Evolutionary conservation across 2,113 vertebrate genomes (phyloP).

Genomic region (Callithrix jacchus): DNA sequence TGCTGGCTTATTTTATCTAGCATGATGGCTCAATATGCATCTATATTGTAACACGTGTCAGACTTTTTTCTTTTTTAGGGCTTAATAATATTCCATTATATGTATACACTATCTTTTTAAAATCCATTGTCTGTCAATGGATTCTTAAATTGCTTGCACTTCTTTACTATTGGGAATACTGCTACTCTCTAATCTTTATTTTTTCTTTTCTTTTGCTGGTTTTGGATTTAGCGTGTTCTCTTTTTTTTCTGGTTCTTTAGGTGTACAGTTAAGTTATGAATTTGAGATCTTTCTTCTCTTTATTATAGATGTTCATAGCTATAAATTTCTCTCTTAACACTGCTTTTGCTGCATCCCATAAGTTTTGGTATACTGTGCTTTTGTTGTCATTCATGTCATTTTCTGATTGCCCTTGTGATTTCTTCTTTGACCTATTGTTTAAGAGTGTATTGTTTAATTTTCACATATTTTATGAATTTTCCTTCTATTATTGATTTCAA

Average conservation of each 20-base stretch:
- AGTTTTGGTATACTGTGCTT: neutral
- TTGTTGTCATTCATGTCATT: neutral
- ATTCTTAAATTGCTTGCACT: neutral
- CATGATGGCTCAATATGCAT: neutral
- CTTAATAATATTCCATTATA: neutral
- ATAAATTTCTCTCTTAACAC: neutral
- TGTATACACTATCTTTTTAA: neutral
- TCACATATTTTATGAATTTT: neutral
- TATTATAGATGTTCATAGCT: neutral
- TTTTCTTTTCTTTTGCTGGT: neutral
- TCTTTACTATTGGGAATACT: neutral
- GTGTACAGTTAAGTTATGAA: neutral
- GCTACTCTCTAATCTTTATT: neutral
- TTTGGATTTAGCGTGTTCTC: neutral
- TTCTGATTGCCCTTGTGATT: neutral
- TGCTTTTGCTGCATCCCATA: neutral
- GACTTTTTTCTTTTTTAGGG: neutral
- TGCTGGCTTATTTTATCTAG: neutral
- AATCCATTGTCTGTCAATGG: neutral
- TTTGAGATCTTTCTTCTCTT: neutral
- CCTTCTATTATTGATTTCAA: neutral
- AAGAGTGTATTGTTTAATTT: neutral
- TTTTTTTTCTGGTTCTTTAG: neutral
- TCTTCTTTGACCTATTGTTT: neutral
- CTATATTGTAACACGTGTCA: neutral